phyloP scores from a whole-genome alignment of 30 jellyfish, hydroid and myxozoan genomes.

The Chironex yamaguchii region DNA sequence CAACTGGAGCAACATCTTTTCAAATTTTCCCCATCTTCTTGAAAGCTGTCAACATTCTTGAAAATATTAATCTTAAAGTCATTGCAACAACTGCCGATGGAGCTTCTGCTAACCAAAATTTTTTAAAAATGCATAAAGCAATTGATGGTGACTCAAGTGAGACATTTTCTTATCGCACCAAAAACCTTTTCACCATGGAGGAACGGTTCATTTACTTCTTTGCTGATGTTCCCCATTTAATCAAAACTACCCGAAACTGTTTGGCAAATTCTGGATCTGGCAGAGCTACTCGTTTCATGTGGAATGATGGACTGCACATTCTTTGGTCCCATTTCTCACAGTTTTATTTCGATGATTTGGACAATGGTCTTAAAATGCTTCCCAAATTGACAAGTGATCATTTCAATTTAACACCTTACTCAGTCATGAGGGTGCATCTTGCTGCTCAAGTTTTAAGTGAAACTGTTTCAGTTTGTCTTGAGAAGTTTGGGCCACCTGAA shows the following conservation, averaged over 20 bases:
- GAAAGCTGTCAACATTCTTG: conserved; percentile 67
- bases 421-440: conserved; percentile 64
- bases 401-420: conserved; percentile 47
- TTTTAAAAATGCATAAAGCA: conserved; percentile 28
- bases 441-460: conserved; percentile 62
- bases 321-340: conserved; percentile 69
- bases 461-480: conserved; percentile 19
- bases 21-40: conserved; percentile 57
- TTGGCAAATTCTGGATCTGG: conserved; percentile 74
- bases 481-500: conserved; percentile 52
- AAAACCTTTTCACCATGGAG: conserved; percentile 29
- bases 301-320: conserved; percentile 64
- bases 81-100: conserved; percentile 81
- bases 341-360: conserved; percentile 55
- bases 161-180: not conserved
- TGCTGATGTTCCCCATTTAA: conserved; percentile 70
- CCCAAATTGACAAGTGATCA: conserved; percentile 76
- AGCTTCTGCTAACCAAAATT: conserved; percentile 63
- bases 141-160: not conserved
- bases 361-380: conserved; percentile 67
- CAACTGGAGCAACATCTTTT: conserved; percentile 61
- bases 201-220: conserved; percentile 37
- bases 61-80: conserved; percentile 38
- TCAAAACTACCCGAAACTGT: conserved; percentile 71
- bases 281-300: conserved; percentile 45